Conservation (phyloP, 2,797 vertebrate genomes). For the Rhodeus uyekii region DNA sequence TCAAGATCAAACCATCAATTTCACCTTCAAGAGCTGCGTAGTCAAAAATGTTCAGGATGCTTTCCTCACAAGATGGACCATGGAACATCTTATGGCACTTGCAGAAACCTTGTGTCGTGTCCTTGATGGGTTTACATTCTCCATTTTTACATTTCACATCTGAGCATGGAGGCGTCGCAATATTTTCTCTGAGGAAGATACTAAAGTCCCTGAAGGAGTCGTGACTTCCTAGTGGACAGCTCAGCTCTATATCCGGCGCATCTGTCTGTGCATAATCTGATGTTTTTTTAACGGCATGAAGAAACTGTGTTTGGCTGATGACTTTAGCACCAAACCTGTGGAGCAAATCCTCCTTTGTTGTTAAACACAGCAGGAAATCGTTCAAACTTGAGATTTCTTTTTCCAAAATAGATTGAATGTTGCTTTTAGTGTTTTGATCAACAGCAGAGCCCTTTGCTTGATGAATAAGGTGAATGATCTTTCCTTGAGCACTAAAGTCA, state of each 20-base stretch:
- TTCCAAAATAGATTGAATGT: background rate
- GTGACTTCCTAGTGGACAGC: accelerated
- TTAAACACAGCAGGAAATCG: accelerated
- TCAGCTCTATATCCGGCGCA: background rate
- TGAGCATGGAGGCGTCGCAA: background rate
- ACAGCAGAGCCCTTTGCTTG: too few relatives aligned
- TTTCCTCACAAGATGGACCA: too few relatives aligned
- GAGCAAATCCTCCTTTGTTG: background rate
- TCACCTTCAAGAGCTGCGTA: too few relatives aligned
- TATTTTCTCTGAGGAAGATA: background rate
- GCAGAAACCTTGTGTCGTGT: background rate
- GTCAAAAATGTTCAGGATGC: too few relatives aligned
- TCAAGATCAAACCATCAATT: too few relatives aligned
- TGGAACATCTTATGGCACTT: slow-evolving; percentile 1
- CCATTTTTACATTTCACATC: background rate
- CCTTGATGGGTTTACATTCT: slow-evolving; percentile 15
- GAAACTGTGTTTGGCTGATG: background rate
- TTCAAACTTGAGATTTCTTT: accelerated
- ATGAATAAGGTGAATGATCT: too few relatives aligned
- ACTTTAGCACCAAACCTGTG: background rate
- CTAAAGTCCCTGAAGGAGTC: background rate
- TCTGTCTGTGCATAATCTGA: slow-evolving; percentile 1
- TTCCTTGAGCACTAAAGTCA: too few relatives aligned
- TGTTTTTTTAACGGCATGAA: background rate
- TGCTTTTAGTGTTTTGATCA: background rate